A percentile compares a stretch with the other conserved stretches of the same genome.
These are phyloP conservation scores for Molorchus minor DNA, from an alignment of 2,888 invertebrate genomes.

Conservation along the genomic window DNA sequence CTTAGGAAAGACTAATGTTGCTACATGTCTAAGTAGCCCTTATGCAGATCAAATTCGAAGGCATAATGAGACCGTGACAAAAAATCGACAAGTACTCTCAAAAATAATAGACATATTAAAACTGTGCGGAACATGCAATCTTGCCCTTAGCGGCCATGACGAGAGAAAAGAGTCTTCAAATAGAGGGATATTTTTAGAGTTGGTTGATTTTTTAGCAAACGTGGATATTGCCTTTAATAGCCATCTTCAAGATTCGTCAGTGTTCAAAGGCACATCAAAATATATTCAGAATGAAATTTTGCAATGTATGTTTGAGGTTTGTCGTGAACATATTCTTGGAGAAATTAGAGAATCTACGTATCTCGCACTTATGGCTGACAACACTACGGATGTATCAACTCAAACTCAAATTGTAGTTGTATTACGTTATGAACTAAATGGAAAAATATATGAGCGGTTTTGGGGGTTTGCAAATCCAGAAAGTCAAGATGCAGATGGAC, in stretches of 20 bases:
- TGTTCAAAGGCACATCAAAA: not conserved
- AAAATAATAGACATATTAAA: not conserved
- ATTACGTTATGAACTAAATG: slow-evolving; percentile 42
- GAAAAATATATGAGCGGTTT: slow-evolving; percentile 36
- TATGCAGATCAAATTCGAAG: not conserved
- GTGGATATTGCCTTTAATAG: not conserved
- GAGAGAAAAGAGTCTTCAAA: not conserved
- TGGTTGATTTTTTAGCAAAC: not conserved
- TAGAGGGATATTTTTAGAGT: not conserved
- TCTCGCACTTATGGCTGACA: slow-evolving; percentile 50
- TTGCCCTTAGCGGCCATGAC: not conserved
- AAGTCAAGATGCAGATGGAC: slow-evolving; percentile 28
- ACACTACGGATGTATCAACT: slow-evolving; percentile 47
- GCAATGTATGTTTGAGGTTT: not conserved
- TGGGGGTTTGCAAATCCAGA: slow-evolving; percentile 42
- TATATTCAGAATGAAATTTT: not conserved
- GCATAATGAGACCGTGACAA: not conserved
- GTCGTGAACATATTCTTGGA: slow-evolving; percentile 1
- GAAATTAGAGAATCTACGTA: no score
- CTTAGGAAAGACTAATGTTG: not conserved
- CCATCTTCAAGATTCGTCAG: not conserved
- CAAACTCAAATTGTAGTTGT: slow-evolving; percentile 45
- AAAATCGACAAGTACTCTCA: not conserved
- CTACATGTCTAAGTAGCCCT: not conserved
- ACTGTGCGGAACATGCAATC: not conserved